Evolutionary conservation across 2,113 vertebrate species (phyloP), one percentile per base, ranked within the genome.

Genomic region (Pterophyllum scalare): DNA sequence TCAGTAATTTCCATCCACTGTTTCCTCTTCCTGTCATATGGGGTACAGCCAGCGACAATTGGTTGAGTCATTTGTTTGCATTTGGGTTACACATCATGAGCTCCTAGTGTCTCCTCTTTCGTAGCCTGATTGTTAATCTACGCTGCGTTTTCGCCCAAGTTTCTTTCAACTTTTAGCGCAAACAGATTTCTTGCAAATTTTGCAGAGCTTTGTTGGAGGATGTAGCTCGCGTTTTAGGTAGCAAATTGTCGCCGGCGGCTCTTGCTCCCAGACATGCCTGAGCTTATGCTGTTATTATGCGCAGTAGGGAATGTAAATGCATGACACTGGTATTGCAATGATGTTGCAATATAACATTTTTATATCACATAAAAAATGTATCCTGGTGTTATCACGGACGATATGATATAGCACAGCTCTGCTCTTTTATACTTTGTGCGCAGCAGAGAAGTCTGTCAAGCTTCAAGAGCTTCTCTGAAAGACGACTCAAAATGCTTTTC

Each of bases 21-120:
- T 67, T 67, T 67, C 38, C 64, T 67, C 64, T 67, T 67, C 40
- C 64, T 28, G 64, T 67, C 64, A 49, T 26, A 24, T 67, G 9
- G 64, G 8, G 46, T 19, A 13, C 46, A 46, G 22, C 64, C 19
- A 28, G 40, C 9, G 8, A 67, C 19, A 26, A 22, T 26, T 67
- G 62, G 22, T 46, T 43, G 38, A 67, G 62, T 38, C 62, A 67
- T 67, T 26, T 43, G 38, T 67, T 67, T 46, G 38, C 64, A 35
- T 35, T 35, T 35, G 7, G 35, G 35, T 9, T 35, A 35, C 7
- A 67, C 64, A 67, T 67, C 22, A 46, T 2, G 4, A 67, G 22
- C 22, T 67, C 38, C 64, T 46, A 67, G 46, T 46, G 19, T 67
- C 22, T 19, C 24, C 38, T 67, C 46, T 8, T 67, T 67, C 5